Evolutionary conservation across 2,888 invertebrate genomes (phyloP).

Genomic region (Drosophila borealis): DNA sequence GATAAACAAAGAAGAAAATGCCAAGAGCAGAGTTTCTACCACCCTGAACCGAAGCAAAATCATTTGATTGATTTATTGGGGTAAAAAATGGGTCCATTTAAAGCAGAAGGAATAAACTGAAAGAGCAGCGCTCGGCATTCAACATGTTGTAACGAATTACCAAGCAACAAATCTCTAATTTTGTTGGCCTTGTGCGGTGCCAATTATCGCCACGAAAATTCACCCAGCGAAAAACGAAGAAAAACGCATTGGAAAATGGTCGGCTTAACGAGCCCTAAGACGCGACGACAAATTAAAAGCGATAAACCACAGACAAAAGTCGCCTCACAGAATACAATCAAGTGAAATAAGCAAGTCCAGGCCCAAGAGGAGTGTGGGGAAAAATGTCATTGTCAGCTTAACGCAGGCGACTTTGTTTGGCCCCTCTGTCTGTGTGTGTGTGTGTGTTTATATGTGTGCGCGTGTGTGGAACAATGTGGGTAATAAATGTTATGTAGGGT

Average conservation of each 20-base stretch:
- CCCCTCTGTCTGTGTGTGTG: conserved; percentile 23
- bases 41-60: not conserved
- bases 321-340: conserved; percentile 68
- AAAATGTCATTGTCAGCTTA: conserved; percentile 80
- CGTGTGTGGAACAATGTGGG: conserved; percentile 49
- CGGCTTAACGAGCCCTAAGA: conserved; percentile 48
- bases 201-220: conserved; percentile 56
- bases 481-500: conserved; percentile 83
- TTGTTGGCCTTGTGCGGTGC: conserved; percentile 51
- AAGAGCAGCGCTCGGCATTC: conserved; percentile 19
- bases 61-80: not conserved
- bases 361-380: not conserved
- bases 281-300: conserved; percentile 75
- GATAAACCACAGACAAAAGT: conserved; percentile 77
- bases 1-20: not conserved
- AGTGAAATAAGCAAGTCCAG: conserved; percentile 43
- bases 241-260: conserved; percentile 34
- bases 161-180: conserved; percentile 54
- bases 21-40: not conserved
- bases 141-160: conserved; percentile 37
- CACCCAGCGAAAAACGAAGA: conserved; percentile 27
- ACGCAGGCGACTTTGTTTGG: conserved; percentile 72
- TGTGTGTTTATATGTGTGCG: conserved; percentile 13
- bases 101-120: not conserved
- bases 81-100: conserved; percentile 4